Percentiles rank a stretch among this genome's conserved stretches.
phyloP scores from a whole-genome alignment of 2,888 invertebrate genomes.

The Drosophila nigricruria region DNA sequence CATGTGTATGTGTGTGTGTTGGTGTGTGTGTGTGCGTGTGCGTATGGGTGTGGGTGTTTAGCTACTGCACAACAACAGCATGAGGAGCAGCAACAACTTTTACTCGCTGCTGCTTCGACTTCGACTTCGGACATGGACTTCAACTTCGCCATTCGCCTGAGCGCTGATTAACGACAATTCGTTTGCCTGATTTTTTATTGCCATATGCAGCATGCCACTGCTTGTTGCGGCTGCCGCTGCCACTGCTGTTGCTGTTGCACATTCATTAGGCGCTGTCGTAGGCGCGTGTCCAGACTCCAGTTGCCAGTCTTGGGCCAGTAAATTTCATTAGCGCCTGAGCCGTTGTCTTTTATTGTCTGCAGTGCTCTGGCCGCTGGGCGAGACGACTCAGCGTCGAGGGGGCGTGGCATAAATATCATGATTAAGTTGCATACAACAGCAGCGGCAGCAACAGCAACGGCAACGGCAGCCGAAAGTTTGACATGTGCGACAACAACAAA shows the following conservation, averaged over 20 bases:
- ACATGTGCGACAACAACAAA: slow-evolving; percentile 50
- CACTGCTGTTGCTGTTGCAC: slow-evolving; percentile 46
- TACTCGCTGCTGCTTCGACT: slow-evolving; percentile 28
- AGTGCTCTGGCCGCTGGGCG: neutral
- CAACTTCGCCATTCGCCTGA: slow-evolving; percentile 50
- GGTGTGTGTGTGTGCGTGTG: neutral
- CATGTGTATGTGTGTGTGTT: slow-evolving; percentile 10
- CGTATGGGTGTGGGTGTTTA: slow-evolving; percentile 35
- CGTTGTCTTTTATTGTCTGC: slow-evolving; percentile 70
- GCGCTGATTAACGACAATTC: slow-evolving; percentile 80
- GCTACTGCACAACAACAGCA: slow-evolving; percentile 36
- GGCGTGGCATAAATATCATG: slow-evolving; percentile 69
- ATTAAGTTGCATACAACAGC: slow-evolving; percentile 48
- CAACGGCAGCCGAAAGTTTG: slow-evolving; percentile 8
- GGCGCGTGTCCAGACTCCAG: slow-evolving; percentile 65
- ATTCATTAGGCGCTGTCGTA: slow-evolving; percentile 77
- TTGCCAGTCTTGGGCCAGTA: slow-evolving; percentile 54
- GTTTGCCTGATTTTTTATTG: slow-evolving; percentile 81
- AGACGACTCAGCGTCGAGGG: slow-evolving; percentile 2
- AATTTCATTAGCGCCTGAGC: slow-evolving; percentile 70
- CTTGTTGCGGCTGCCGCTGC: slow-evolving; percentile 4
- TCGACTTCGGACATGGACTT: slow-evolving; percentile 41
- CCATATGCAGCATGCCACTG: slow-evolving; percentile 32
- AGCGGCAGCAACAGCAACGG: neutral
- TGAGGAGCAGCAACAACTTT: slow-evolving; percentile 33